Percentiles rank a stretch among this genome's conserved stretches.
These are phyloP conservation scores for Arvicola amphibius DNA, from an alignment of 2,797 vertebrate species.

Conservation along the genomic window DNA sequence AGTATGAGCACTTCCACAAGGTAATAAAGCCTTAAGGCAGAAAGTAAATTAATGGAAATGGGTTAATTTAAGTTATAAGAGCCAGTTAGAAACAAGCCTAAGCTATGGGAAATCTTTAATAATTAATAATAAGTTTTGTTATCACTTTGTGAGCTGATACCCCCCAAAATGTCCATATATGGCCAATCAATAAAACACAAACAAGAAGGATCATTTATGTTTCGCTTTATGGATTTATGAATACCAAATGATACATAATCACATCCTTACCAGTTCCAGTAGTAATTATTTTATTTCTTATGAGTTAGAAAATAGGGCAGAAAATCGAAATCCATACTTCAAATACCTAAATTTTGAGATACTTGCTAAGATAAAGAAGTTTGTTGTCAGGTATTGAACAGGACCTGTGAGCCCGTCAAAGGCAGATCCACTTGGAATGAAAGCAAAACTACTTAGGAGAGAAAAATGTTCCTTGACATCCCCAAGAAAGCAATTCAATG, in stretches of 20 bases:
- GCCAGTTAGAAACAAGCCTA: neutral
- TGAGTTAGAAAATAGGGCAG: slow-evolving; percentile 3
- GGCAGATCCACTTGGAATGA: slow-evolving; percentile 38
- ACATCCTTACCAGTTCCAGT: neutral
- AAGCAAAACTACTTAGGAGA: slow-evolving; percentile 56
- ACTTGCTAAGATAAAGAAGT: neutral
- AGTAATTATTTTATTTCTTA: neutral
- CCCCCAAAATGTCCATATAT: neutral
- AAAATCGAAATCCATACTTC: neutral
- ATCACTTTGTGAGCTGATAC: neutral
- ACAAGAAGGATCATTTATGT: neutral
- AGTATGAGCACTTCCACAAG: neutral
- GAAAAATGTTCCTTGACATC: slow-evolving; percentile 75
- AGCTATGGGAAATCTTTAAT: neutral
- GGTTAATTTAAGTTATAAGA: neutral
- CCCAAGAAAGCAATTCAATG: slow-evolving; percentile 68
- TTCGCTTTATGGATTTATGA: neutral
- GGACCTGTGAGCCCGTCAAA: slow-evolving; percentile 15
- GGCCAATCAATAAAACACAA: neutral
- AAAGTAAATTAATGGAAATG: neutral
- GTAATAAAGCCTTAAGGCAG: neutral
- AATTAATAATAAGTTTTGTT: neutral
- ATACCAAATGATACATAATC: neutral
- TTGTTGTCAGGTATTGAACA: slow-evolving; percentile 57
- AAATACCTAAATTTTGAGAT: neutral